Percentiles rank a stretch among this genome's conserved stretches.
These are phyloP conservation scores for Alcedo atthis DNA, from an alignment of 2,797 vertebrate species.

Conservation along the genomic window DNA sequence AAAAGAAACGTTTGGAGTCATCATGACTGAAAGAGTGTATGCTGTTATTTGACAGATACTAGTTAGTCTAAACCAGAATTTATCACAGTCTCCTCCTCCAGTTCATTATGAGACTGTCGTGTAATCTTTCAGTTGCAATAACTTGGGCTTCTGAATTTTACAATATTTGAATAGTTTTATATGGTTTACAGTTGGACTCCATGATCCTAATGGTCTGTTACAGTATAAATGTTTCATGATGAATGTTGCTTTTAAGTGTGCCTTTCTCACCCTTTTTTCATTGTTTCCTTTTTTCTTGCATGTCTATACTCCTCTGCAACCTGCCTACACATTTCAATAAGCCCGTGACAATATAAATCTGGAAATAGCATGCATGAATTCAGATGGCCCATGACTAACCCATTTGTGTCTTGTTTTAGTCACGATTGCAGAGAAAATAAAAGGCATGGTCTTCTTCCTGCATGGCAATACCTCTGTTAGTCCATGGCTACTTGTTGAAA, in stretches of 20 bases:
- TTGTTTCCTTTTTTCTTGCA: neutral
- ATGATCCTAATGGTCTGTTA: neutral
- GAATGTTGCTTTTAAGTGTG: neutral
- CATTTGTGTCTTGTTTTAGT: neutral
- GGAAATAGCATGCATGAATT: neutral
- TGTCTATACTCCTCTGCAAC: neutral
- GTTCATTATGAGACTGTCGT: neutral
- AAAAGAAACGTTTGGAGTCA: neutral
- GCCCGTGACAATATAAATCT: neutral
- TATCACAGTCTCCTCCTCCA: neutral
- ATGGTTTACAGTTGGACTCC: accelerated
- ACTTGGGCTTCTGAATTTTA: neutral
- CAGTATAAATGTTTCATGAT: neutral
- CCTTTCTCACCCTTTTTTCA: neutral
- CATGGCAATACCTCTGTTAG: neutral
- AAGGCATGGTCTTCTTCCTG: neutral
- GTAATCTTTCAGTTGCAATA: neutral
- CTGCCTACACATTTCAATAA: neutral
- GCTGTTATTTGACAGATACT: neutral
- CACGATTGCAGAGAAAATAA: neutral
- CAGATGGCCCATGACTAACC: neutral
- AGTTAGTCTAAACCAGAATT: neutral
- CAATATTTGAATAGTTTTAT: neutral
- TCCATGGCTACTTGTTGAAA: neutral
- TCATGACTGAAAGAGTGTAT: neutral